Percentiles rank a stretch among this genome's conserved stretches.
These are phyloP conservation scores for Scaptomyza graminum DNA, from an alignment of 1,140 invertebrate genomes.

Conservation along the genomic window DNA sequence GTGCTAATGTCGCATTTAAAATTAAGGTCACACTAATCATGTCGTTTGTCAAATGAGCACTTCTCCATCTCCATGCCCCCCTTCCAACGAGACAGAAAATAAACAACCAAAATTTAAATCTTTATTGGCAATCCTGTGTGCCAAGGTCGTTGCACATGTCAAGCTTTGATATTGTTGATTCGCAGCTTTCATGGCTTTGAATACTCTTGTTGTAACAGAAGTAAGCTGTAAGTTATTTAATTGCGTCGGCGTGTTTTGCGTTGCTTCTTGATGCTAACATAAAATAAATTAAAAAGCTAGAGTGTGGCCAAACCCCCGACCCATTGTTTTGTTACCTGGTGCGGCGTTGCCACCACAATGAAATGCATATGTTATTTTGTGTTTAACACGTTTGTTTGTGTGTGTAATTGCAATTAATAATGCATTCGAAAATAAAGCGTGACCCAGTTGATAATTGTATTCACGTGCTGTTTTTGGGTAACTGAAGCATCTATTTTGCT, in stretches of 20 bases:
- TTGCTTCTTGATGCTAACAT: conserved; percentile 11
- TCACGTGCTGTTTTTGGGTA: conserved; percentile 20
- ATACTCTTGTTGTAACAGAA: neutral
- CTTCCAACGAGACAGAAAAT: neutral
- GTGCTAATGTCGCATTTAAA: conserved; percentile 44
- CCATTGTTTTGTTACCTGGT: conserved; percentile 37
- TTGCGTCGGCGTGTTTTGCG: conserved; percentile 2
- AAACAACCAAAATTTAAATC: conserved; percentile 4
- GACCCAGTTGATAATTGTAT: conserved; percentile 17
- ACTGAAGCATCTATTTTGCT: conserved; percentile 19
- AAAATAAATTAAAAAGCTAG: conserved; percentile 6
- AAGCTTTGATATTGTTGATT: neutral
- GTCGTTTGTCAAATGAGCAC: conserved; percentile 27
- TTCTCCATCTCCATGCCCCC: neutral
- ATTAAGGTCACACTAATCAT: conserved; percentile 53
- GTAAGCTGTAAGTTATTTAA: conserved; percentile 11
- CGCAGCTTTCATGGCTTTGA: neutral
- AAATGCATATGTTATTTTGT: conserved; percentile 16
- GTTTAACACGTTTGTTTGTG: neutral
- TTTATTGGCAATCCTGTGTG: conserved; percentile 29
- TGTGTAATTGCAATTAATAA: conserved; percentile 7
- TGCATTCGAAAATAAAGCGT: conserved; percentile 3
- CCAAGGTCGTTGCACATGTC: conserved; percentile 33
- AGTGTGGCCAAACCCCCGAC: conserved; percentile 20
- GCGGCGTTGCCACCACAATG: conserved; percentile 39